Percentiles rank a stretch among this genome's conserved stretches.
phyloP scores from a whole-genome alignment of 2,797 vertebrate genomes.

The Sciurus carolinensis region DNA sequence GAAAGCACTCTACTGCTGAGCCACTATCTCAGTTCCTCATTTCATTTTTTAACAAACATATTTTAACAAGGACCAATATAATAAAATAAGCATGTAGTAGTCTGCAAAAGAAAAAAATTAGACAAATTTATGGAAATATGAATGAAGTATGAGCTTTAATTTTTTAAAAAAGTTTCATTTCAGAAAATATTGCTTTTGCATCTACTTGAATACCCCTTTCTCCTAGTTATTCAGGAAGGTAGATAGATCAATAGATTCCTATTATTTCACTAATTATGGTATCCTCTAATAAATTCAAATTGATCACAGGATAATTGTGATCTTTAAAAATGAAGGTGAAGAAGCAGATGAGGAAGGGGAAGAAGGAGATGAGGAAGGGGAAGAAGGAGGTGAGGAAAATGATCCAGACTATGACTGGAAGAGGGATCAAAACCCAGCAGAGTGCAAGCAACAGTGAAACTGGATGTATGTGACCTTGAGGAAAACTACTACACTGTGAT shows the following conservation, averaged over 20 bases:
- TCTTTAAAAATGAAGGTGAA: neutral
- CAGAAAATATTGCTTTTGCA: neutral
- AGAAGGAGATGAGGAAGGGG: constrained; percentile 70
- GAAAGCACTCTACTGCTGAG: no score
- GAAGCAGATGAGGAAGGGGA: constrained; percentile 93
- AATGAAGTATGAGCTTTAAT: no score
- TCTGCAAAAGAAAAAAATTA: no score
- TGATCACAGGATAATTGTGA: neutral
- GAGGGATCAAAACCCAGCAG: no score
- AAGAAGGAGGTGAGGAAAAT: constrained; percentile 99
- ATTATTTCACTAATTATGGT: neutral
- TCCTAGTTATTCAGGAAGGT: neutral
- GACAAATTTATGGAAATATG: no score
- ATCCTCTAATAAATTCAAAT: neutral
- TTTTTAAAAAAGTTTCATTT: neutral
- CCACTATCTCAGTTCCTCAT: no score
- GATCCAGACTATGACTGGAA: constrained; percentile 95
- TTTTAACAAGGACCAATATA: no score
- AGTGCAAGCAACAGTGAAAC: no score
- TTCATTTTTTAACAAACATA: no score
- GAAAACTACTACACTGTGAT: constrained; percentile 86
- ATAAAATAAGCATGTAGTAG: neutral
- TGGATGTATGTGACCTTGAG: constrained; percentile 38
- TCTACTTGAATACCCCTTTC: neutral
- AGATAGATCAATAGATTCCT: neutral